Conservation (phyloP, 35 echinoderm and acorn worm species). For the Lytechinus variegatus region DNA sequence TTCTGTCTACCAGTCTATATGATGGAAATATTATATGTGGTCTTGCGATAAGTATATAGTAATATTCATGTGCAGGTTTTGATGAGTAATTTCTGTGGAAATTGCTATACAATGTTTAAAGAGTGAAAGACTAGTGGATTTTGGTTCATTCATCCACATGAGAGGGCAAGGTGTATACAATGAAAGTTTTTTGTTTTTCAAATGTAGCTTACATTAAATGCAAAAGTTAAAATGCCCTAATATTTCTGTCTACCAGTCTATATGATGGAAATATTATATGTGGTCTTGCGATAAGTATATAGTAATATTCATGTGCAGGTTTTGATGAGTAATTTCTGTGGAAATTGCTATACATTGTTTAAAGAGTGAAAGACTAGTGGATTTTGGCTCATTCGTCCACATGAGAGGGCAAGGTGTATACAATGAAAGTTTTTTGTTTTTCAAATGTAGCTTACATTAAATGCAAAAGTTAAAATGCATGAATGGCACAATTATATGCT, state of each 20-base stretch:
- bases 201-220: background rate
- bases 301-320: slow-evolving; percentile 14
- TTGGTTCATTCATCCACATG: background rate
- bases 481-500: background rate
- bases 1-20: background rate
- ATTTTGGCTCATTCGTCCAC: background rate
- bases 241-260: too few relatives aligned
- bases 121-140: background rate
- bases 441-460: background rate
- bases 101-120: background rate
- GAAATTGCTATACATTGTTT: background rate
- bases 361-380: slow-evolving; percentile 13
- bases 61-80: background rate
- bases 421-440: background rate
- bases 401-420: background rate
- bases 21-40: background rate
- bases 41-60: too few relatives aligned
- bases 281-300: slow-evolving; percentile 21
- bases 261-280: too few relatives aligned
- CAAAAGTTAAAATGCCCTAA: background rate
- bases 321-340: background rate
- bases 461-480: background rate
- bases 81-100: background rate
- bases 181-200: slow-evolving; percentile 8
- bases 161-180: background rate